phyloP scores from a whole-genome alignment of 2,888 invertebrate genomes.

The Diarsia mendica region DNA sequence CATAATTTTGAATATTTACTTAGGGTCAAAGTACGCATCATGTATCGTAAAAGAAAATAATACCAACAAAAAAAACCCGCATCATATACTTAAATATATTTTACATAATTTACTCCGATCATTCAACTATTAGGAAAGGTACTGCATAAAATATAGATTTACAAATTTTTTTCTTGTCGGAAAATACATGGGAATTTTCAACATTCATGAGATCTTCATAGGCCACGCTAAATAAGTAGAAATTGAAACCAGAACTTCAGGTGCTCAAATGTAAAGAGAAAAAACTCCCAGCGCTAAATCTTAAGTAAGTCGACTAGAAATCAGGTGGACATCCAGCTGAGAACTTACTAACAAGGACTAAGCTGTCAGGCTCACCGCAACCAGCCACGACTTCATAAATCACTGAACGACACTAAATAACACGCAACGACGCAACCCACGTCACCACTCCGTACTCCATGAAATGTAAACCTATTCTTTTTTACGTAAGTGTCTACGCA shows the following conservation, averaged over 20 bases:
- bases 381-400: background rate
- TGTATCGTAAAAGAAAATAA: background rate
- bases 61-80: constrained; percentile 8
- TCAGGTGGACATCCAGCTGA: background rate
- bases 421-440: background rate
- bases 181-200: background rate
- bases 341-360: background rate
- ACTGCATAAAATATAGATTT: background rate
- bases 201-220: background rate
- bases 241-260: background rate
- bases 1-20: constrained; percentile 3
- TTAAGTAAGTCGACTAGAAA: constrained; percentile 1
- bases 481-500: constrained; percentile 17
- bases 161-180: background rate
- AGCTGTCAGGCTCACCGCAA: background rate
- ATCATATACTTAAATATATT: constrained; percentile 3
- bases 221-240: background rate
- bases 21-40: constrained; percentile 5
- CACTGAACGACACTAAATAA: constrained; percentile 10
- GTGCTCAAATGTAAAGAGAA: background rate
- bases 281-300: background rate
- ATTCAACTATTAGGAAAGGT: background rate
- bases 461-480: constrained; percentile 13
- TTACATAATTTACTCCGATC: constrained; percentile 6
- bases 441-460: constrained; percentile 3